Conservation (phyloP, 1,140 invertebrate genomes). For the Drosophila persimilis region DNA sequence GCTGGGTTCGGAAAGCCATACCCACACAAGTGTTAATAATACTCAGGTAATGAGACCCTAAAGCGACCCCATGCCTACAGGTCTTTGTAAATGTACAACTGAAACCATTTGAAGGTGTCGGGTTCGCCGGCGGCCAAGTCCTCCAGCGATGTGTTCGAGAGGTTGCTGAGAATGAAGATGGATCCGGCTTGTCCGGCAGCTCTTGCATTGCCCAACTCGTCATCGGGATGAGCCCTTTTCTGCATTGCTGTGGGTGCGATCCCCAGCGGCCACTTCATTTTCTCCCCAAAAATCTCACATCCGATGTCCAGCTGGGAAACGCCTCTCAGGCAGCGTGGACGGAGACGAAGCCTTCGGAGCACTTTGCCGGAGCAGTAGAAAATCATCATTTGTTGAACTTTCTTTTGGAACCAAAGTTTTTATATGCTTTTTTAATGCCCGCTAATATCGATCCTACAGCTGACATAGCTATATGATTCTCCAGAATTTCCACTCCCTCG, state of each 20-base stretch:
- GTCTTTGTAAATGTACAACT: constrained; percentile 93
- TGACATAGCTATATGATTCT: too few relatives aligned
- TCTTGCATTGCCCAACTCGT: constrained; percentile 92
- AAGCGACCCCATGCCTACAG: constrained; percentile 38
- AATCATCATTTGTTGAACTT: too few relatives aligned
- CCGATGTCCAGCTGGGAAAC: constrained; percentile 87
- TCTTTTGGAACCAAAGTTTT: too few relatives aligned
- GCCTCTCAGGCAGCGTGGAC: constrained; percentile 91
- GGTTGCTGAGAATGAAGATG: too few relatives aligned
- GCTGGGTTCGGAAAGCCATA: constrained; percentile 75
- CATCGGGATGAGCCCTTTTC: constrained; percentile 94
- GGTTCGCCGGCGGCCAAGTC: constrained; percentile 88
- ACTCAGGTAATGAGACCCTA: not conserved
- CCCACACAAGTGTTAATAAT: too few relatives aligned
- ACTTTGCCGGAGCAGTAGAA: too few relatives aligned
- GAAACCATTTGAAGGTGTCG: constrained; percentile 92
- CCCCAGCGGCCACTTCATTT: constrained; percentile 91
- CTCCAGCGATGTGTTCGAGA: too few relatives aligned
- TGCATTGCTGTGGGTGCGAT: constrained; percentile 97
- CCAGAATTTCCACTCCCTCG: too few relatives aligned
- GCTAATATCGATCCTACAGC: too few relatives aligned
- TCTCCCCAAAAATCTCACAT: constrained; percentile 87
- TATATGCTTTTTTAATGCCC: too few relatives aligned
- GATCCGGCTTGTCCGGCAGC: constrained; percentile 88
- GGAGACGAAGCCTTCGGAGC: constrained; percentile 86